These are phyloP conservation scores for Albula glossodonta DNA, from an alignment of 2,113 vertebrate genomes.

Conservation along the genomic window DNA sequence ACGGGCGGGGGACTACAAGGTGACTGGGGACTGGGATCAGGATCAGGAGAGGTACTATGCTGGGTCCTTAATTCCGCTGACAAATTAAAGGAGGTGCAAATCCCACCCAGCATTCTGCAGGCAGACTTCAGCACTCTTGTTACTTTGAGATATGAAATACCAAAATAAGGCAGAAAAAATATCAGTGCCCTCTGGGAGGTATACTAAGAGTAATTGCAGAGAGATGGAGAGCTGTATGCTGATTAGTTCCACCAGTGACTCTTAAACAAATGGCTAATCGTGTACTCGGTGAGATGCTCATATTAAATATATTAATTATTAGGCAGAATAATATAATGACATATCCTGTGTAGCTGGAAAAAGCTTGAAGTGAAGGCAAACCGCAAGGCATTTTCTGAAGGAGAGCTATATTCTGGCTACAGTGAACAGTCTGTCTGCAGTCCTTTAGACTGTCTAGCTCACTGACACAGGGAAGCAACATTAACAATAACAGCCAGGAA, in stretches of 20 bases:
- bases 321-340: background rate
- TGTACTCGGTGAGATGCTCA: background rate
- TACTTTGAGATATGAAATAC: background rate
- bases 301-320: slow-evolving; percentile 5
- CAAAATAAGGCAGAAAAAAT: background rate
- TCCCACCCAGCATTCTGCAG: too few species aligned
- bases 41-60: too few species aligned
- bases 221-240: background rate
- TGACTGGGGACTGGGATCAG: too few species aligned
- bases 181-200: background rate
- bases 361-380: background rate
- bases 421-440: background rate
- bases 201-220: background rate
- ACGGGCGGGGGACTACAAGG: too few species aligned
- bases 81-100: background rate
- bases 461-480: background rate
- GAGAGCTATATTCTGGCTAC: background rate
- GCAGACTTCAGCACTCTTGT: background rate
- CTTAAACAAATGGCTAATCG: background rate
- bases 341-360: background rate
- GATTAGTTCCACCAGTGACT: background rate
- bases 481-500: background rate
- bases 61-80: too few species aligned
- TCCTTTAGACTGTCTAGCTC: background rate
- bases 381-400: background rate